Evolutionary conservation across 2,797 vertebrate species (phyloP).

Genomic region (Poeciliopsis gracilis): DNA sequence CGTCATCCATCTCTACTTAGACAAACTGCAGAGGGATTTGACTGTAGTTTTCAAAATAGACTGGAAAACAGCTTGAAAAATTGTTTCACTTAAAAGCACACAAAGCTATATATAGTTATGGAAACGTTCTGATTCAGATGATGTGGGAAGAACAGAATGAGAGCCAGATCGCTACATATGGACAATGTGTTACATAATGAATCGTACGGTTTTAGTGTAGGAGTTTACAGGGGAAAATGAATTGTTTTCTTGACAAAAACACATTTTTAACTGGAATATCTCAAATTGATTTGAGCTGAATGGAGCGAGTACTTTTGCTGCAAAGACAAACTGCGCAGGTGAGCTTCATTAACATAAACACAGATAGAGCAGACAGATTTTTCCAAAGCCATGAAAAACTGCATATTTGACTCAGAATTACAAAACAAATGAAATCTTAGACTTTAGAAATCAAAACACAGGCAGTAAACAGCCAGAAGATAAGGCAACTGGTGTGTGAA

Average conservation of each 20-base stretch:
- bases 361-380: not conserved
- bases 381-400: not conserved
- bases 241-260: not conserved
- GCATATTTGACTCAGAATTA: not conserved
- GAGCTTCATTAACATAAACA: not conserved
- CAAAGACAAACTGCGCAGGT: not conserved
- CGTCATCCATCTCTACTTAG: not conserved
- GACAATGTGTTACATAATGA: not conserved
- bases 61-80: not conserved
- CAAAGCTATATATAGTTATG: not conserved
- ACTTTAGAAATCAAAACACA: not conserved
- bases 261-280: not conserved
- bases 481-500: not conserved
- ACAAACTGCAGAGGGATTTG: not conserved
- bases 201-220: not conserved
- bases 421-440: not conserved
- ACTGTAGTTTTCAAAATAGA: not conserved
- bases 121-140: not conserved
- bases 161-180: not conserved
- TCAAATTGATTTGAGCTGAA: not conserved
- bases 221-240: not conserved
- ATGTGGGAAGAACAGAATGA: not conserved
- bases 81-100: not conserved
- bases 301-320: not conserved
- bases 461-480: not conserved